These are phyloP conservation scores for Anguilla marmorata DNA, from an alignment of 2,797 vertebrate genomes.

Conservation along the genomic window DNA sequence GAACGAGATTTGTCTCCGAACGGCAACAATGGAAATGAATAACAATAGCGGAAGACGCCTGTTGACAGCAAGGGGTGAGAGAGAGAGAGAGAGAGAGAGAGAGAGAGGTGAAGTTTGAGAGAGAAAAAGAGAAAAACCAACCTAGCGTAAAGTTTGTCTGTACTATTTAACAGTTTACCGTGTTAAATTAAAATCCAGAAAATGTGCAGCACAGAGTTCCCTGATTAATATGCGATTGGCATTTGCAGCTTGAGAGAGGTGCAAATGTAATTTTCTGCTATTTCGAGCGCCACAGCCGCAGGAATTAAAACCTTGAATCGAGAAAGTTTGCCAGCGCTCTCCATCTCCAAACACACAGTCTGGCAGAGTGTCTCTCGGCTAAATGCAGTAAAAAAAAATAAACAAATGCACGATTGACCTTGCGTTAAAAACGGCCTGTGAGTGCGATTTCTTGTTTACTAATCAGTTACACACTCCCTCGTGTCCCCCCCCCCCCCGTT, in stretches of 20 bases:
- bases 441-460: neutral
- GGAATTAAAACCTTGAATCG: neutral
- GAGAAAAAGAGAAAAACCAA: neutral
- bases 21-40: conserved; percentile 72
- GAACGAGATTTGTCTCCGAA: conserved; percentile 68
- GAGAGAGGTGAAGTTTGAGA: conserved; percentile 32
- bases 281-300: neutral
- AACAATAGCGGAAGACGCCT: conserved; percentile 63
- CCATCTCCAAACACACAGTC: neutral
- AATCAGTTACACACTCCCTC: neutral
- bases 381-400: neutral
- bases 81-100: conserved; percentile 31
- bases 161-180: neutral
- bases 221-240: too few relatives aligned
- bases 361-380: neutral
- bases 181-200: too few relatives aligned
- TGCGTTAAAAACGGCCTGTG: neutral
- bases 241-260: too few relatives aligned
- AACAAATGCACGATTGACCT: neutral
- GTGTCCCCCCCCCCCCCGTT: neutral
- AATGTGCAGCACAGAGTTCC: too few relatives aligned
- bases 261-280: neutral
- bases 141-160: neutral
- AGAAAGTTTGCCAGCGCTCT: neutral
- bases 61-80: conserved; percentile 57